A percentile compares a stretch with the other conserved stretches of the same genome.
These are phyloP conservation scores for Chiloscyllium plagiosum DNA, from an alignment of 2,113 vertebrate genomes.

Conservation along the genomic window DNA sequence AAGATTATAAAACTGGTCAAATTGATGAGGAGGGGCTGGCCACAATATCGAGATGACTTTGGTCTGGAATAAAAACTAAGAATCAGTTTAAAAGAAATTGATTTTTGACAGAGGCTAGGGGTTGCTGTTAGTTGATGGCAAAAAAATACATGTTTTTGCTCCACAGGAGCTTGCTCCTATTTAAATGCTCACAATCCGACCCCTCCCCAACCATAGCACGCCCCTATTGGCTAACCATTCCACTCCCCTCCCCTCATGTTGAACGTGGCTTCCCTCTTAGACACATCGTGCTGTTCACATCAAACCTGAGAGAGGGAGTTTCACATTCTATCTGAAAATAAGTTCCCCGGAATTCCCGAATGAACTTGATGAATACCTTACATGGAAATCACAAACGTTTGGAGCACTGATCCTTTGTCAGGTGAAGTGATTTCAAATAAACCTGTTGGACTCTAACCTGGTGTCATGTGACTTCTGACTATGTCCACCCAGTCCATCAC, in stretches of 20 bases:
- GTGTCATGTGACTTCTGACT: too few relatives aligned
- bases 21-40: constrained; percentile 49
- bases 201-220: neutral
- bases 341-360: neutral
- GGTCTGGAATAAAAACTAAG: constrained; percentile 41
- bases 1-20: constrained; percentile 46
- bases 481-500: too few relatives aligned
- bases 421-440: too few relatives aligned
- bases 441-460: too few relatives aligned
- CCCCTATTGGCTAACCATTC: too few relatives aligned
- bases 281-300: neutral
- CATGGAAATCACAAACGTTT: neutral
- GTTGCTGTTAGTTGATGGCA: neutral
- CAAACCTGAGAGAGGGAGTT: neutral
- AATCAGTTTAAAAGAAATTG: neutral
- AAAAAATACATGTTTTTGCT: neutral
- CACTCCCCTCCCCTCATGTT: neutral
- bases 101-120: neutral
- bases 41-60: constrained; percentile 47
- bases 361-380: neutral
- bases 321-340: neutral
- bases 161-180: neutral
- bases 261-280: neutral
- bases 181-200: neutral
- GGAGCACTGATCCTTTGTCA: too few relatives aligned